phyloP scores from a whole-genome alignment of 23 tunicate species.

The Trididemnum nubilum region DNA sequence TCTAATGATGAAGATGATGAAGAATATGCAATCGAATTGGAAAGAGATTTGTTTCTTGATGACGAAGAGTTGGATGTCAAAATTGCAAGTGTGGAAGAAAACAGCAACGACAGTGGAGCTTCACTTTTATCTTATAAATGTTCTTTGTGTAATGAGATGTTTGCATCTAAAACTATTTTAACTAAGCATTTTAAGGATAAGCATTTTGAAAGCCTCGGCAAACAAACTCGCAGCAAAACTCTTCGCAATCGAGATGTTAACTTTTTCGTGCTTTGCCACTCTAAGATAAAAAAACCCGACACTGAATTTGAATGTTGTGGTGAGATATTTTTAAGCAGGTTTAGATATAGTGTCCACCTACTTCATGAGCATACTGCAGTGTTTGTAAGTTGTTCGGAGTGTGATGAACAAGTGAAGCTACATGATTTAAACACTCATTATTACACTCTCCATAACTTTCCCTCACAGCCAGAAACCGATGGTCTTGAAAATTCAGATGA shows the following conservation, averaged over 20 bases:
- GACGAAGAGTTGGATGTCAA: neutral
- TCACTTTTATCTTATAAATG: neutral
- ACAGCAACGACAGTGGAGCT: too few species aligned
- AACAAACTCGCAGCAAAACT: neutral
- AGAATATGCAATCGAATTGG: neutral
- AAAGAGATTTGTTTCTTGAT: neutral
- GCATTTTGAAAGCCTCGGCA: neutral
- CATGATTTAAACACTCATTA: conserved; percentile 4
- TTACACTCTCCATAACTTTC: neutral
- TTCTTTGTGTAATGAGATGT: neutral
- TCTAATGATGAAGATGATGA: neutral
- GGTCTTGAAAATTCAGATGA: neutral
- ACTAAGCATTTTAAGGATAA: conserved; percentile 10
- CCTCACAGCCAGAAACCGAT: too few species aligned
- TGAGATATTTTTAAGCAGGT: conserved; percentile 10
- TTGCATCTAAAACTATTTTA: neutral
- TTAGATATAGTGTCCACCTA: conserved; percentile 10
- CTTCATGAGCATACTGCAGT: conserved; percentile 2
- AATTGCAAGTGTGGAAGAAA: neutral
- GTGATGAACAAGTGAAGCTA: neutral
- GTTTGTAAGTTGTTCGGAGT: neutral
- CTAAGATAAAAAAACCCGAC: neutral
- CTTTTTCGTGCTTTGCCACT: neutral
- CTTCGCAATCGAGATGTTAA: neutral
- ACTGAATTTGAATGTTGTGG: conserved; percentile 2